phyloP scores from a whole-genome alignment of 2,888 invertebrate species.

The Nebria salina region DNA sequence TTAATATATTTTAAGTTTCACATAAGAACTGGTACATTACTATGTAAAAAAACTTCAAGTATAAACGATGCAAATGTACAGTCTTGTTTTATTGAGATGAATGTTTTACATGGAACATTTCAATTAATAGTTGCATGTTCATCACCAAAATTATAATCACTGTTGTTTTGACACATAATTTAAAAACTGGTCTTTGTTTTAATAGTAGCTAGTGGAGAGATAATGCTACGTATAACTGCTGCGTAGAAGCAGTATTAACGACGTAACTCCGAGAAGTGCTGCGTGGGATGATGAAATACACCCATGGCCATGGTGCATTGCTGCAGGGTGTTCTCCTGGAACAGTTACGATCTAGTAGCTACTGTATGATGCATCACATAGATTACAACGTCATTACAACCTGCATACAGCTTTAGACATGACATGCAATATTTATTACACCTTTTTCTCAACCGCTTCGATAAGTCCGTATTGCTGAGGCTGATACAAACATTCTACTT shows the following conservation, averaged over 20 bases:
- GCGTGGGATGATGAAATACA: slow-evolving; percentile 57
- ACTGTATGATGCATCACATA: slow-evolving; percentile 31
- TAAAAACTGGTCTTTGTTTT: background rate
- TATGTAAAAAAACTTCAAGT: background rate
- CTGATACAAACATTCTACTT: background rate
- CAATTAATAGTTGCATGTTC: background rate
- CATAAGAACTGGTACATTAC: too few species aligned
- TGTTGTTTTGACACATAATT: background rate
- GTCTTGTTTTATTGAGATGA: background rate
- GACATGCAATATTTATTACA: background rate
- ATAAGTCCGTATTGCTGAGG: background rate
- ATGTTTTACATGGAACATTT: background rate
- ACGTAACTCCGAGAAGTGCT: slow-evolving; percentile 56
- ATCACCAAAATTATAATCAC: background rate
- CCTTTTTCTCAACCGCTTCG: background rate
- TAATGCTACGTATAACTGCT: slow-evolving; percentile 36
- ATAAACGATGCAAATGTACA: background rate
- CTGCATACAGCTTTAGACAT: slow-evolving; percentile 5
- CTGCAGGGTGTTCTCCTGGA: slow-evolving; percentile 86
- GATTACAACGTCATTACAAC: background rate
- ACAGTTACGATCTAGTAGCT: slow-evolving; percentile 57
- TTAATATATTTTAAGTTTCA: too few species aligned
- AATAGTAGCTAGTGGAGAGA: background rate
- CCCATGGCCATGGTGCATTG: slow-evolving; percentile 79
- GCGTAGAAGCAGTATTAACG: slow-evolving; percentile 51